A percentile compares a stretch with the other conserved stretches of the same genome.
Conservation (phyloP, 2,797 vertebrate genomes). For the Steatocranus sp. region DNA sequence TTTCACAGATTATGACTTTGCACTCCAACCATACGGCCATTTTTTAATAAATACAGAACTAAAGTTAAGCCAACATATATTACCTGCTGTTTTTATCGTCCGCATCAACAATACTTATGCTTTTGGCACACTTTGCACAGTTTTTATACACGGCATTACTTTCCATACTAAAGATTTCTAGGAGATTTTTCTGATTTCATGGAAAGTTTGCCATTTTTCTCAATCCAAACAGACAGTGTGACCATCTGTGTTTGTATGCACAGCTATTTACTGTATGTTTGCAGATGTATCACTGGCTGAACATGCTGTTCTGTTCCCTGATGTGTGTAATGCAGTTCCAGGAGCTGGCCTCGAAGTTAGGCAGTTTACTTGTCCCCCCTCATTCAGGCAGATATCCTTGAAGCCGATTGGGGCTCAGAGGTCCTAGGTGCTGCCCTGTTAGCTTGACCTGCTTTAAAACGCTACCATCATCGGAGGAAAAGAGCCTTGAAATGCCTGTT, state of each 20-base stretch:
- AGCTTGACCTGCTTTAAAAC: constrained; percentile 68
- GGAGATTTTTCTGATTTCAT: not conserved
- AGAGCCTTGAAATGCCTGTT: constrained; percentile 57
- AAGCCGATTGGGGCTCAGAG: not conserved
- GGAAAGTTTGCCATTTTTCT: not conserved
- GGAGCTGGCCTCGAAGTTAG: not conserved
- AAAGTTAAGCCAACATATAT: not conserved
- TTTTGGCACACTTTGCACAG: not conserved
- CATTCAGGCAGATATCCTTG: constrained; percentile 32
- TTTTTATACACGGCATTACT: not conserved
- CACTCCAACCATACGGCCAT: not conserved
- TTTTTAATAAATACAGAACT: not conserved
- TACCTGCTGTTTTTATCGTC: not conserved
- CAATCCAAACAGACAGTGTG: not conserved
- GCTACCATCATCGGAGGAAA: constrained; percentile 52
- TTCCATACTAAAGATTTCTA: not conserved
- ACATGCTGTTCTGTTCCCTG: constrained; percentile 10
- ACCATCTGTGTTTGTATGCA: not conserved
- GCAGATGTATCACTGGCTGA: constrained; percentile 5
- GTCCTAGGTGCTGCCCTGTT: constrained; percentile 46
- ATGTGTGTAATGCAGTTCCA: not conserved
- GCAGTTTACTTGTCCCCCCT: not conserved
- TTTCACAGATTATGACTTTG: not conserved
- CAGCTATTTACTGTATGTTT: not conserved
- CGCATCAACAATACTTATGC: not conserved